Percentiles rank a stretch among this genome's conserved stretches.
Evolutionary conservation across 2,888 invertebrate genomes (phyloP).

Genomic region (Strigamia maritima): DNA sequence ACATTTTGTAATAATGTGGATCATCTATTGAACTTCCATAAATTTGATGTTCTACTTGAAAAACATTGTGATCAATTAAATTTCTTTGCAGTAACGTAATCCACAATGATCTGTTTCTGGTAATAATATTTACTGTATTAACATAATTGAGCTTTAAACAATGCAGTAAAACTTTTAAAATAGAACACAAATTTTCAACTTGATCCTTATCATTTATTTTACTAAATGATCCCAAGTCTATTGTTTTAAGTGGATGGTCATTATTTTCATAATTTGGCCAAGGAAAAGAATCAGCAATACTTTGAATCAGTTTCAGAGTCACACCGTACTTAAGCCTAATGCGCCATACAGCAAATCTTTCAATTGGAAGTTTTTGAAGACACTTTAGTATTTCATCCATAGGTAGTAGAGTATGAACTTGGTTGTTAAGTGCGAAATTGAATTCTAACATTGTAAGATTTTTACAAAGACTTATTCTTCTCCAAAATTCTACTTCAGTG

Average conservation of each 20-base stretch:
- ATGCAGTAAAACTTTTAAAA: not conserved
- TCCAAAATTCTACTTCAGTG: not conserved
- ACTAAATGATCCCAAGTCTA: not conserved
- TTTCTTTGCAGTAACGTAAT: not conserved
- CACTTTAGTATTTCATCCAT: not conserved
- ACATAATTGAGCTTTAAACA: not conserved
- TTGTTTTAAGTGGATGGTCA: not conserved
- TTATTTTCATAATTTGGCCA: not conserved
- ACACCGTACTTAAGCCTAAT: not conserved
- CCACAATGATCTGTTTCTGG: not conserved
- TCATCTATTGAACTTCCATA: not conserved
- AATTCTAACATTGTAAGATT: not conserved
- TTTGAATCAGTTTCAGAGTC: too few relatives aligned
- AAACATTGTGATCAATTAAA: not conserved
- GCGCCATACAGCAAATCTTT: not conserved
- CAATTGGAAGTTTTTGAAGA: not conserved
- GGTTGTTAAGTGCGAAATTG: not conserved
- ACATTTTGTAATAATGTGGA: not conserved
- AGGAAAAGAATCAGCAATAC: too few relatives aligned
- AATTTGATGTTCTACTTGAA: not conserved
- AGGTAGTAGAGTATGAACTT: not conserved
- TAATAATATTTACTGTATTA: not conserved
- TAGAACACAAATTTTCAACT: not conserved
- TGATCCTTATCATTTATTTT: not conserved
- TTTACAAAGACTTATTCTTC: not conserved